These are phyloP conservation scores for Astreopora myriophthalma DNA, from an alignment of 64 coral and sea anemone genomes.

Conservation along the genomic window DNA sequence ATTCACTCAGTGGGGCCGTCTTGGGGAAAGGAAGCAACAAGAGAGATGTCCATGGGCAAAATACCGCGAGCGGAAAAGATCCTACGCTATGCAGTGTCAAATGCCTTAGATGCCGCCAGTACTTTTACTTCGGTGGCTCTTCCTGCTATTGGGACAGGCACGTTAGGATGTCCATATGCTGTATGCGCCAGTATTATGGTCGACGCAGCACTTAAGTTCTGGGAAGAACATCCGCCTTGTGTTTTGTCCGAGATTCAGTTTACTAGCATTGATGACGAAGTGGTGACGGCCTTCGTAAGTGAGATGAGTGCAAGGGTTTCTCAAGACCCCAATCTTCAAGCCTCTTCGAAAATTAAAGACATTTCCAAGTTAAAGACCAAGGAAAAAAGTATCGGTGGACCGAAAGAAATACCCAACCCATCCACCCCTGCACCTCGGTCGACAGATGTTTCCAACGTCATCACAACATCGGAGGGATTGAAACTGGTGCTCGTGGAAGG, in stretches of 20 bases:
- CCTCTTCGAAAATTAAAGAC: not conserved
- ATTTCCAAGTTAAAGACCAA: not conserved
- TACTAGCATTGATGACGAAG: not conserved
- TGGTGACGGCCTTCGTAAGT: not conserved
- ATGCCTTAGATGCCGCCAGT: not conserved
- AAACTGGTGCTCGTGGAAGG: not conserved
- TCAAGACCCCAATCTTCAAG: not conserved
- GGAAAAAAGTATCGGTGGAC: not conserved
- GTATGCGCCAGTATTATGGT: slow-evolving; percentile 35
- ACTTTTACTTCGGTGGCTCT: slow-evolving; percentile 20
- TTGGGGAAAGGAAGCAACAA: slow-evolving; percentile 24
- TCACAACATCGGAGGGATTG: not conserved
- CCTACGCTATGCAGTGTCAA: not conserved
- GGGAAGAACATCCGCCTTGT: not conserved
- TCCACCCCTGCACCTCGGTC: not conserved
- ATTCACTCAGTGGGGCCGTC: slow-evolving; percentile 72
- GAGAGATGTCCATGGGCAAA: not conserved
- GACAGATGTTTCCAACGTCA: not conserved
- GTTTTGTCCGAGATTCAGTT: slow-evolving; percentile 46
- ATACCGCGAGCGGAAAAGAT: not conserved
- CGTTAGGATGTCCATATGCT: not conserved
- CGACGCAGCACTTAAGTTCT: not conserved
- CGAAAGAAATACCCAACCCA: not conserved
- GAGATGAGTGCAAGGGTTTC: not conserved
- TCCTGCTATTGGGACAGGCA: slow-evolving; percentile 40